Conservation (phyloP, 2,888 invertebrate genomes). For the Drosophila birchii region DNA sequence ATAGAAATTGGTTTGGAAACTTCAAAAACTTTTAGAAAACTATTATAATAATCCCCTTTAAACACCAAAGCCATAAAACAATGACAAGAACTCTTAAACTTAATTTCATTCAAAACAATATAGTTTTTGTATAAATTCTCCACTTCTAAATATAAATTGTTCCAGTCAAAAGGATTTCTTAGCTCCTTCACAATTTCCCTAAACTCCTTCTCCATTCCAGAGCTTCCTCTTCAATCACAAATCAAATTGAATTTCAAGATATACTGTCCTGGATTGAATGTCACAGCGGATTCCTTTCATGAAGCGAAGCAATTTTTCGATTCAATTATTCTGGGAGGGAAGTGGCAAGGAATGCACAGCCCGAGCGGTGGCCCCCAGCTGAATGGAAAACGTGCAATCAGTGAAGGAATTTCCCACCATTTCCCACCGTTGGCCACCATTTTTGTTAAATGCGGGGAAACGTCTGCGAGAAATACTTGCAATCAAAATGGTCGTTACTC, state of each 20-base stretch:
- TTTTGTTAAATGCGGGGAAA: conserved; percentile 52
- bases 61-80: no score
- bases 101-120: neutral
- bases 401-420: conserved; percentile 57
- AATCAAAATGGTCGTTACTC: conserved; percentile 68
- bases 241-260: conserved; percentile 39
- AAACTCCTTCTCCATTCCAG: neutral
- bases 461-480: conserved; percentile 61
- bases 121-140: neutral
- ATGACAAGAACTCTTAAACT: no score
- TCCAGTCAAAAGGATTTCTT: neutral
- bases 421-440: conserved; percentile 29
- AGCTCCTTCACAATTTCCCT: neutral
- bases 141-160: no score
- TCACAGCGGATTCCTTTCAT: conserved; percentile 55
- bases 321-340: conserved; percentile 79
- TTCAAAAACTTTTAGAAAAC: no score
- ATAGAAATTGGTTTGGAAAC: no score
- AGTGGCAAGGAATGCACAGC: conserved; percentile 59
- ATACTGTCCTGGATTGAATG: conserved; percentile 15
- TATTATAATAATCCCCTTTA: no score
- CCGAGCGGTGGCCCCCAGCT: conserved; percentile 12
- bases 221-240: conserved; percentile 1
- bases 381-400: conserved; percentile 60
- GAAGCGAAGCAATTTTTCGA: conserved; percentile 75